Percentiles rank a stretch among this genome's conserved stretches.
These are phyloP conservation scores for Pecten maximus DNA, from an alignment of 2,888 invertebrate species.

Conservation along the genomic window DNA sequence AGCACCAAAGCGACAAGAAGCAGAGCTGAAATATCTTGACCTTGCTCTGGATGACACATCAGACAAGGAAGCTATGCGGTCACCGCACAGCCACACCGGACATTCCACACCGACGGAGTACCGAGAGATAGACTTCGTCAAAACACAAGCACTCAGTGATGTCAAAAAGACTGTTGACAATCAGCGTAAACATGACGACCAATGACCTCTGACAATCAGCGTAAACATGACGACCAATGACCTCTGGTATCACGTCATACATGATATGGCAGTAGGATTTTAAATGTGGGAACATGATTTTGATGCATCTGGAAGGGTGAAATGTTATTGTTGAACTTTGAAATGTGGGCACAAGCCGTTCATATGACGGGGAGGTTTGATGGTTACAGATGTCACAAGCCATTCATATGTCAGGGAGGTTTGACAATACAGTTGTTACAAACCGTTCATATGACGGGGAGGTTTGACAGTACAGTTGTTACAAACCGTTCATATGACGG, in stretches of 20 bases:
- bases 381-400: too few species aligned
- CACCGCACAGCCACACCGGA: slow-evolving; percentile 53
- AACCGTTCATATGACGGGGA: too few species aligned
- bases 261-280: neutral
- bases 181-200: slow-evolving; percentile 54
- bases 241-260: neutral
- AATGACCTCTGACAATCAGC: slow-evolving; percentile 44
- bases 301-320: too few species aligned
- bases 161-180: slow-evolving; percentile 64
- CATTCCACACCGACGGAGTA: slow-evolving; percentile 87
- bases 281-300: too few species aligned
- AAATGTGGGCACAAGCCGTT: neutral
- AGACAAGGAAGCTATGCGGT: slow-evolving; percentile 60
- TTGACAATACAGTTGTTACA: too few species aligned
- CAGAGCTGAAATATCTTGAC: slow-evolving; percentile 91
- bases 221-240: slow-evolving; percentile 51
- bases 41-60: slow-evolving; percentile 88
- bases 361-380: neutral
- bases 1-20: slow-evolving; percentile 64
- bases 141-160: slow-evolving; percentile 95
- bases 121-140: slow-evolving; percentile 96
- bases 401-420: neutral
- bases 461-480: neutral
- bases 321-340: too few species aligned
- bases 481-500: too few species aligned